These are phyloP conservation scores for Sinocyclocheilus anophthalmus DNA, from an alignment of 2,113 vertebrate genomes.

Conservation along the genomic window DNA sequence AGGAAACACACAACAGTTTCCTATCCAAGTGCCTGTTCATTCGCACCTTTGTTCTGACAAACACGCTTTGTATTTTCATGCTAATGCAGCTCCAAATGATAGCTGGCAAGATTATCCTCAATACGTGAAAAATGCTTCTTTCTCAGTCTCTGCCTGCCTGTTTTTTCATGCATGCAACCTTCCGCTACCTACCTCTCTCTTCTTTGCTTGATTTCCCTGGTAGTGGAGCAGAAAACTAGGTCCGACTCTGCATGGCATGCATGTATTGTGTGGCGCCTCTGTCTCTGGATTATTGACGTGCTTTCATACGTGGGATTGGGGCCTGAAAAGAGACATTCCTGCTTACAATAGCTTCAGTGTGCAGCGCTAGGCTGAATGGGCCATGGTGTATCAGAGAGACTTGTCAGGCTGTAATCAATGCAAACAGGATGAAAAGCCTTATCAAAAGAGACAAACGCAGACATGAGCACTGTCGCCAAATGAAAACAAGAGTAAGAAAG, in stretches of 20 bases:
- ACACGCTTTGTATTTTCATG: conserved; percentile 54
- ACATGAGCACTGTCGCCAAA: conserved; percentile 69
- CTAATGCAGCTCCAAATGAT: conserved; percentile 54
- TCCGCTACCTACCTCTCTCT: conserved; percentile 53
- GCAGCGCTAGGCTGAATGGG: conserved; percentile 70
- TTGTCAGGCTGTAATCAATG: conserved; percentile 78
- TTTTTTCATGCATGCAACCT: conserved; percentile 55
- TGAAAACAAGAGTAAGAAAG: conserved; percentile 51
- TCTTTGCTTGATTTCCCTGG: conserved; percentile 55
- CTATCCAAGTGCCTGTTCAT: conserved; percentile 46
- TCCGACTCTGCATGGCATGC: conserved; percentile 60
- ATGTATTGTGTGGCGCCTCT: conserved; percentile 69
- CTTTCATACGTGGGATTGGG: conserved; percentile 75
- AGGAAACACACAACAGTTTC: conserved; percentile 37
- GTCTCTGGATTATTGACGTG: conserved; percentile 79
- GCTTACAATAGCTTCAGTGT: conserved; percentile 79
- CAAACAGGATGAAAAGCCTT: conserved; percentile 79
- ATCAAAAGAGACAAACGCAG: conserved; percentile 77
- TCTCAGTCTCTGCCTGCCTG: conserved; percentile 52
- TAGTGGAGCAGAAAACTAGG: conserved; percentile 63
- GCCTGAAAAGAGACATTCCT: conserved; percentile 83
- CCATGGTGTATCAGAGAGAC: conserved; percentile 75
- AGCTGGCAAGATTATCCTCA: conserved; percentile 60
- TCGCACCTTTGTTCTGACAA: conserved; percentile 50
- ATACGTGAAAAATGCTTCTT: conserved; percentile 62